Evolutionary conservation across 2,888 invertebrate species (phyloP), one percentile per base, ranked within the genome.

Genomic region (Melitaea athalia): DNA sequence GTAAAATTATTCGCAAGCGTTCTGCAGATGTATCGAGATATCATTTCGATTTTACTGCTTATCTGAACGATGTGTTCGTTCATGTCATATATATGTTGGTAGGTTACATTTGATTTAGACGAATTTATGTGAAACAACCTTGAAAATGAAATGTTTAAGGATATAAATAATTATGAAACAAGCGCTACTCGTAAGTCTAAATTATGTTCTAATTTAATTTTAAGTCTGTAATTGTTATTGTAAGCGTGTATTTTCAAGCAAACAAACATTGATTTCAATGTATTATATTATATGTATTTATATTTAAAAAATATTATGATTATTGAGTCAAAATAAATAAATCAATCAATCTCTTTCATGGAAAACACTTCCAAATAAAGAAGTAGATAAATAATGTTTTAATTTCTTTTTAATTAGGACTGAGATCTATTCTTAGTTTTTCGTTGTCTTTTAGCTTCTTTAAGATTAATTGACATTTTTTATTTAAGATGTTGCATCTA

Each of bases 1-100:
- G 81, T 82, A 81, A 88, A 88, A 88, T 86, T 85, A 84, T 86
- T 85, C 81, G 63, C 31, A 33, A n/a, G 33, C 31, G 42, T 33
- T 60, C 52, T 60, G 69, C 69, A 69, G 61, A 61, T 71, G 64
- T 62, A 53, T 49, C 10, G 47, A 60, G 24, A 53, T 45, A 31
- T 57, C 67, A 52, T 61, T 63, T 66, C 66, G 59, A 66, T 60
- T 67, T 59, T 76, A 78, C 78, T 0, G 52, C 7, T 57, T 57
- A 15, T 57, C 15, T 31, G 53, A 14, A 57, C 38, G 15, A 57
- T 38, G 42, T 14, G 14, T 57, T 42, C 11, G n/a, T 15, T 57
- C 15, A 42, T 14, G 42, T 42, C 42, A n/a, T 42, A 5, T 49
- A 49, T 49, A 5, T 14, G 14, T n/a, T 14, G 5, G 14, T 49